phyloP scores from a whole-genome alignment of 2,113 vertebrate genomes.

The Eidolon helvum region DNA sequence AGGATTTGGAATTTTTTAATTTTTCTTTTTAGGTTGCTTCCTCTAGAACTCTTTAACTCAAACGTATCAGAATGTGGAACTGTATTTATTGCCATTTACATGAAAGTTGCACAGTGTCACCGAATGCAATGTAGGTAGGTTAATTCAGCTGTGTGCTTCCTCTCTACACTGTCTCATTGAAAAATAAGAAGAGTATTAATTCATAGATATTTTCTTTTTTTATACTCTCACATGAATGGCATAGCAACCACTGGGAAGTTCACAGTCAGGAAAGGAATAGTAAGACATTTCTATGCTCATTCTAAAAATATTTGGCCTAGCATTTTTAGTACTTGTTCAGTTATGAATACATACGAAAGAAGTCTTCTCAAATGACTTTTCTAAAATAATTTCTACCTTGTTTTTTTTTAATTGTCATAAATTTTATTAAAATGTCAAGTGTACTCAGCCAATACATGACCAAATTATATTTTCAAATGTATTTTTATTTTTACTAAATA shows the following conservation, averaged over 20 bases:
- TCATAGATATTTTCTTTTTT: constrained; percentile 37
- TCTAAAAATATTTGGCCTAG: constrained; percentile 48
- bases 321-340: not conserved
- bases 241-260: not conserved
- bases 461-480: constrained; percentile 3
- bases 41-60: not conserved
- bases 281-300: constrained; percentile 8
- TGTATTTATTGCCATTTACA: not conserved
- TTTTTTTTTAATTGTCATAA: not conserved
- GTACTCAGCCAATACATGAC: not conserved
- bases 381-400: not conserved
- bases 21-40: constrained; percentile 23
- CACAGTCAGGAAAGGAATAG: not conserved
- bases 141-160: not conserved
- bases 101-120: not conserved
- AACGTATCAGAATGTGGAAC: not conserved
- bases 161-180: not conserved
- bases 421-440: constrained; percentile 38
- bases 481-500: constrained; percentile 32
- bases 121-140: not conserved
- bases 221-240: not conserved
- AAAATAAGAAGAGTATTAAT: not conserved
- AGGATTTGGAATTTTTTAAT: not conserved
- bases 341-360: not conserved
- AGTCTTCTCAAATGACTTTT: not conserved